These are phyloP conservation scores for Danio jaintianensis DNA, from an alignment of 2,797 vertebrate species.

Conservation along the genomic window DNA sequence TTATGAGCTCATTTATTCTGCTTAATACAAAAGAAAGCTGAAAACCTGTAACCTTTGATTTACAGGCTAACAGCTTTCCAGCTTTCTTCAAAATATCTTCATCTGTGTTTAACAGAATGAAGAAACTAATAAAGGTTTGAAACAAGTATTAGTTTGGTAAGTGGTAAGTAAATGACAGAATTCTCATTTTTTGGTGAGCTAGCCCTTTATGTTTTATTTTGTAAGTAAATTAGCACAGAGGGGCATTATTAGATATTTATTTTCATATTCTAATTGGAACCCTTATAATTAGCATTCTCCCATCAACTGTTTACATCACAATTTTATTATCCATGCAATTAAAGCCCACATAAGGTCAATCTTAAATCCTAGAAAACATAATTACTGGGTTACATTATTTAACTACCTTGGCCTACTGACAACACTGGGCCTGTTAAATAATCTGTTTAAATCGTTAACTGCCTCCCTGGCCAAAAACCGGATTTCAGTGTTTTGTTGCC, in stretches of 20 bases:
- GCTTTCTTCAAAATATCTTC: too few relatives aligned
- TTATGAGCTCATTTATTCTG: too few relatives aligned
- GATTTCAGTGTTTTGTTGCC: background rate
- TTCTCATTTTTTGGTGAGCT: too few relatives aligned
- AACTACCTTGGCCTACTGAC: background rate
- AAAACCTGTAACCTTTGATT: too few relatives aligned
- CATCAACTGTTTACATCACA: constrained; percentile 20
- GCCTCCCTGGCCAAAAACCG: background rate
- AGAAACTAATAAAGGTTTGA: too few relatives aligned
- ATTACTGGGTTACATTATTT: constrained; percentile 2
- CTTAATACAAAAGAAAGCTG: too few relatives aligned
- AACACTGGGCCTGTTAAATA: constrained; percentile 4
- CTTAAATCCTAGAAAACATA: background rate
- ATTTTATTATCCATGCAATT: constrained; percentile 1
- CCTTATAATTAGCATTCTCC: constrained; percentile 13
- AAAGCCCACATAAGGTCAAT: background rate
- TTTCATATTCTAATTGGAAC: background rate
- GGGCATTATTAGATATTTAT: background rate
- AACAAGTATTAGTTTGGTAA: too few relatives aligned
- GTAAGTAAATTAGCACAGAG: background rate
- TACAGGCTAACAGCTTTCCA: too few relatives aligned
- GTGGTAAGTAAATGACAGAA: too few relatives aligned
- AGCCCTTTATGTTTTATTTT: too few relatives aligned
- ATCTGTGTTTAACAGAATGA: too few relatives aligned
- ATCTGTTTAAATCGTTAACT: constrained; percentile 16